Conservation (phyloP, 2,113 vertebrate genomes). For the Catharus fuscescens region DNA sequence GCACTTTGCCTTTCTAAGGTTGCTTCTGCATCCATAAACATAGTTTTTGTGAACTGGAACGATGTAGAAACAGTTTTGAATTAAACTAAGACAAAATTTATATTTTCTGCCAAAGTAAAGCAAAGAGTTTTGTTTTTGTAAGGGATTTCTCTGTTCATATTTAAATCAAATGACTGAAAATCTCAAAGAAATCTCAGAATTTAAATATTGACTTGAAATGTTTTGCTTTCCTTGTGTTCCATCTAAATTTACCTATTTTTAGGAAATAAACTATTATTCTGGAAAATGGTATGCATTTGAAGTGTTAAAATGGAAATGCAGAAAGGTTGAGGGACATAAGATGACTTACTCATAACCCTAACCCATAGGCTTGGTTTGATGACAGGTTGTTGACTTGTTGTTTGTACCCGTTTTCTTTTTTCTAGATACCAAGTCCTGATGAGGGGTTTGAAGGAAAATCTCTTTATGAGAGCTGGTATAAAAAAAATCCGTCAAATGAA, state of each 20-base stretch:
- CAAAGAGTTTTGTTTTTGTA: neutral
- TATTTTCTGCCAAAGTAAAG: neutral
- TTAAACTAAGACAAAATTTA: neutral
- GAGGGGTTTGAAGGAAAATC: slow-evolving; percentile 87
- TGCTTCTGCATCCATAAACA: neutral
- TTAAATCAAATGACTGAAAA: neutral
- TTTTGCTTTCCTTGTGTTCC: neutral
- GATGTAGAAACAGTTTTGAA: neutral
- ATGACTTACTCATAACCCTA: neutral
- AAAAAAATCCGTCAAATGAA: slow-evolving; percentile 79
- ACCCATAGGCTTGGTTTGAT: neutral
- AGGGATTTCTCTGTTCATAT: neutral
- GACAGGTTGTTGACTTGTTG: neutral
- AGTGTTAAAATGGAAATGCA: neutral
- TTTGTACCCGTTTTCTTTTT: neutral
- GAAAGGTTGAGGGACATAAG: neutral
- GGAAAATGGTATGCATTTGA: neutral
- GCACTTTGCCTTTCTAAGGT: neutral
- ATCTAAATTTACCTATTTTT: neutral
- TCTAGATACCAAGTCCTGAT: slow-evolving; percentile 89
- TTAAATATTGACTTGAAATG: neutral
- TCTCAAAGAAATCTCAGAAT: neutral
- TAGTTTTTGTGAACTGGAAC: neutral
- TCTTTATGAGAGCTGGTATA: slow-evolving; percentile 92
- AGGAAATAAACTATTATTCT: neutral